Evolutionary conservation across 1,140 invertebrate species (phyloP), one percentile per base, ranked within the genome.

Genomic region (Camponotus vicinus): DNA sequence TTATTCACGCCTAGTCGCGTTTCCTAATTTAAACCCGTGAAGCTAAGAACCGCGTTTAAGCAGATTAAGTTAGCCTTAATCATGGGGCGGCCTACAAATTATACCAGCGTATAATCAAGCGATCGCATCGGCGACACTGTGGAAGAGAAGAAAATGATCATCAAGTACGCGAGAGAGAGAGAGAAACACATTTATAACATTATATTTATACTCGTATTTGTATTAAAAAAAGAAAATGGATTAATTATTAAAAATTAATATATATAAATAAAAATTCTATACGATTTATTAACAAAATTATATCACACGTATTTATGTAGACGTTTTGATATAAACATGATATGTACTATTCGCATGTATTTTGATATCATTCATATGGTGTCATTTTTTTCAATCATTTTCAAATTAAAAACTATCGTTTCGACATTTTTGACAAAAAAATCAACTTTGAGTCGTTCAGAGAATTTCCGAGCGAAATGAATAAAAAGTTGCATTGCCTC

Each of bases 21-120:
- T 45, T 61, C 64, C 21, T 70, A 84, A 89, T 84, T 87, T 27
- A 70, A 86, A 88, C 34, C 32, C 64, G 57, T 57, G 77, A 61
- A 86, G 49, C 64, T 21, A 40, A 57, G 66, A 64, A 27, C 55
- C 59, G 77, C 85, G 55, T 49, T 83, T 61, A 75, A 61, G 86
- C 84, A 91, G 80, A 90, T 92, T 91, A 80, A 86, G 88, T 91
- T 91, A 91, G 78, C 83, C 89, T 91, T 92, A 92, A 92, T 91
- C 85, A 87, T 63, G 78, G 49, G 42, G 70, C 89, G 90, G 71
- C 90, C 91, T 91, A 92, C 71, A 91, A 92, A 92, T 92, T 91
- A 91, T 88, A 71, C 73, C n/a, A 45, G 49, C 18, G 71, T 37
- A n/a, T 37, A 49, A 71, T 87, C 75, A 66, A 79, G 27, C 88